Conservation (phyloP, 2,797 vertebrate species). For the Dicrostonyx torquatus region DNA sequence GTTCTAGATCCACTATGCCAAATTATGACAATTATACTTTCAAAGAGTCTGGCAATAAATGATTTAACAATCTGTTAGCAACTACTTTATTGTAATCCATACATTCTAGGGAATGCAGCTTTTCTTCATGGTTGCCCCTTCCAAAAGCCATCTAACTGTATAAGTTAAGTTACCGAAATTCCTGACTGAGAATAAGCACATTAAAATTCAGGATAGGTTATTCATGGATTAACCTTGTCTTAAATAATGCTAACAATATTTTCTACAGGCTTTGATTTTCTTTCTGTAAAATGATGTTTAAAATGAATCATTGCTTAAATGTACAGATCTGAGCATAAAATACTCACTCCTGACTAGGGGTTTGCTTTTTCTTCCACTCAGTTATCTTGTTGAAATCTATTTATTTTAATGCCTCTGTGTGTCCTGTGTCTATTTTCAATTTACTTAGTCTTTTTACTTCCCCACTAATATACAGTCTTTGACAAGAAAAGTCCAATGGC, state of each 20-base stretch:
- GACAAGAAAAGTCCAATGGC: background rate
- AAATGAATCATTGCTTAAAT: constrained; percentile 22
- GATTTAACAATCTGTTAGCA: constrained; percentile 44
- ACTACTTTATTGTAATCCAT: constrained; percentile 28
- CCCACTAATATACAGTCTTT: background rate
- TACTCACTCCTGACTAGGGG: background rate
- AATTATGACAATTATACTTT: constrained; percentile 53
- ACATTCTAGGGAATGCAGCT: constrained; percentile 14
- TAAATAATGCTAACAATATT: background rate
- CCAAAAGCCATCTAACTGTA: background rate
- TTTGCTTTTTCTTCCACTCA: background rate
- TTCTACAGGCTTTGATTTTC: constrained; percentile 31
- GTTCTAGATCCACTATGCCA: constrained; percentile 38
- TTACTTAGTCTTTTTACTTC: background rate
- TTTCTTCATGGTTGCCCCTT: constrained; percentile 10
- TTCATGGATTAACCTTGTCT: background rate
- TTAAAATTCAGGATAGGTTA: background rate
- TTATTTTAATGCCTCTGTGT: background rate
- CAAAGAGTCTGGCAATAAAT: constrained; percentile 55
- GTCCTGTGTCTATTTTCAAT: background rate
- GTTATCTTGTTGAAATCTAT: background rate
- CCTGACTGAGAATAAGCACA: background rate
- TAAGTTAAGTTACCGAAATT: background rate
- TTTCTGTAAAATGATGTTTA: background rate
- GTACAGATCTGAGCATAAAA: background rate